phyloP scores from a whole-genome alignment of 2,113 vertebrate species.

The Pandion haliaetus region DNA sequence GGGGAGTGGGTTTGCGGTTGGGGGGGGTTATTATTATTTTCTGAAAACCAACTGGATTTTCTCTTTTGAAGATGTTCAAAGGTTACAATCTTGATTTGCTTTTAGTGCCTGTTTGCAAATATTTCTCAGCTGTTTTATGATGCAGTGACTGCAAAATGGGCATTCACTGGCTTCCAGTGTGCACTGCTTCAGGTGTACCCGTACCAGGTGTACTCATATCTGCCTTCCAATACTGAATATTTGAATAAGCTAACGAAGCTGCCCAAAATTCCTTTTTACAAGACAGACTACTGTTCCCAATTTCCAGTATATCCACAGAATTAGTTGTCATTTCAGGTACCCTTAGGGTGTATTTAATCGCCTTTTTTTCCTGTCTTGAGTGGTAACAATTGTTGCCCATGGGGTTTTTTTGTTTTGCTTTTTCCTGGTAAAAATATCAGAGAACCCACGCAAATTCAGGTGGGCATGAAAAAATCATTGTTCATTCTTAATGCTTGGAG shows the following conservation, averaged over 20 bases:
- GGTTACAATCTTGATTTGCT: background rate
- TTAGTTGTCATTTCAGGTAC: background rate
- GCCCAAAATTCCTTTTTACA: background rate
- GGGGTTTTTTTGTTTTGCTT: background rate
- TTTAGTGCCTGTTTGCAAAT: background rate
- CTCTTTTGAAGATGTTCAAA: background rate
- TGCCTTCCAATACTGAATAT: background rate
- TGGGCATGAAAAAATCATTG: background rate
- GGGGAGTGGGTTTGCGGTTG: background rate
- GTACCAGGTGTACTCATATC: background rate
- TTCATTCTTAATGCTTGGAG: background rate
- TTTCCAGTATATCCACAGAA: background rate
- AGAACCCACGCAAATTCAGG: accelerated
- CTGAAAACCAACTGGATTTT: background rate
- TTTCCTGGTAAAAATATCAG: background rate
- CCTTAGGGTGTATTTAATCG: background rate
- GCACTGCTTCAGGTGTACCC: background rate
- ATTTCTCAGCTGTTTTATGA: background rate
- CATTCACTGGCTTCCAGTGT: background rate
- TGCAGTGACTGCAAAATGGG: background rate
- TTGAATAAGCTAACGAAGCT: background rate
- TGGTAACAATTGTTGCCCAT: background rate
- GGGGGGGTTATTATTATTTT: background rate
- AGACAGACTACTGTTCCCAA: background rate
- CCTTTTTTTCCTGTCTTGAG: background rate